phyloP scores from a whole-genome alignment of 2,113 vertebrate genomes.

The Caranx melampygus region DNA sequence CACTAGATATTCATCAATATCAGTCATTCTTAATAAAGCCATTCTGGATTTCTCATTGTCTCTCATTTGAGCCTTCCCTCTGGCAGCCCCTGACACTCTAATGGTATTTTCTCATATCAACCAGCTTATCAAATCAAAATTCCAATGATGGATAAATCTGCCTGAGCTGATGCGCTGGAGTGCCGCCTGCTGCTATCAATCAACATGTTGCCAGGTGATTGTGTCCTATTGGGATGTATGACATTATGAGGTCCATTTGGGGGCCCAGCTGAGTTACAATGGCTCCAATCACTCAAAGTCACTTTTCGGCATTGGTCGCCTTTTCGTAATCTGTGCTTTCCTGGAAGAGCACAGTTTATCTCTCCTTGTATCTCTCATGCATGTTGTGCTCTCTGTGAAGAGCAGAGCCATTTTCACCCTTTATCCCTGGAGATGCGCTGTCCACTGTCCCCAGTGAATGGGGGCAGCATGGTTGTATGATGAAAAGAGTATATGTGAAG shows the following conservation, averaged over 20 bases:
- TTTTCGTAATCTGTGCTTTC: constrained; percentile 38
- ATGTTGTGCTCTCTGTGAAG: not conserved
- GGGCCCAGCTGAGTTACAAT: constrained; percentile 69
- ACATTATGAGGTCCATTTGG: constrained; percentile 77
- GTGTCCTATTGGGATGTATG: constrained; percentile 68
- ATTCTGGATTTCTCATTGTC: constrained; percentile 65
- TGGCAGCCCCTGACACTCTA: constrained; percentile 48
- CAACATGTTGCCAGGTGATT: constrained; percentile 76
- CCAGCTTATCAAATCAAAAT: constrained; percentile 77
- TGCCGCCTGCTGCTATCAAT: constrained; percentile 73
- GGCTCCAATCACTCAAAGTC: constrained; percentile 72
- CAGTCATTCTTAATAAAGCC: constrained; percentile 69
- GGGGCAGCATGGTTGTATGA: not conserved
- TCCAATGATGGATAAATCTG: constrained; percentile 81
- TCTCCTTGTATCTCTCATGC: not conserved
- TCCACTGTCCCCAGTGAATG: constrained; percentile 4
- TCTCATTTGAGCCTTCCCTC: constrained; percentile 55
- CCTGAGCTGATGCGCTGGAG: constrained; percentile 63
- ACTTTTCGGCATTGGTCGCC: constrained; percentile 42
- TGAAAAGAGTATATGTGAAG: not conserved
- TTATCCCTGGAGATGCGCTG: constrained; percentile 14
- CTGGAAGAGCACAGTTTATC: constrained; percentile 30
- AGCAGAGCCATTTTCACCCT: constrained; percentile 34
- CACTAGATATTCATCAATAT: constrained; percentile 59
- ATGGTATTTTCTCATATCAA: constrained; percentile 74